Conservation (phyloP, 2,888 invertebrate genomes). For the Parnassius apollo region DNA sequence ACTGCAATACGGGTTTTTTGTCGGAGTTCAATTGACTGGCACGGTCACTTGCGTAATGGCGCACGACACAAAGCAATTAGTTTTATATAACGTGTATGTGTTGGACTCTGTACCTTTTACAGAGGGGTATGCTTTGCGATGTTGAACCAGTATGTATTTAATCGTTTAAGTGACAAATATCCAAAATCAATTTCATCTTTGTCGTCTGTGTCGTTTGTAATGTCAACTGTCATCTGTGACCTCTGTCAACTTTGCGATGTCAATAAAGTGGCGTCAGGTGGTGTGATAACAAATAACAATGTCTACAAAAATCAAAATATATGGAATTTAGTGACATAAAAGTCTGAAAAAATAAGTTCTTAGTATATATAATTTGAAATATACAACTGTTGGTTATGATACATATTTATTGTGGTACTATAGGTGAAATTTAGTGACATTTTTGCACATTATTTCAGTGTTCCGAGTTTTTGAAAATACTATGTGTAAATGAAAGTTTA, state of each 20-base stretch:
- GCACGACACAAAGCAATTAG: too few relatives aligned
- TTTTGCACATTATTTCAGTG: slow-evolving; percentile 10
- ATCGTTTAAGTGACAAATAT: too few relatives aligned
- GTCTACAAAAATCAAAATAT: slow-evolving; percentile 28
- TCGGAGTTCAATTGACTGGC: too few relatives aligned
- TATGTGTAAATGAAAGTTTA: too few relatives aligned
- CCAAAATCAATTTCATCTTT: neutral
- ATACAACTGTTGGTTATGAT: slow-evolving; percentile 22
- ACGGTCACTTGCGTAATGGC: too few relatives aligned
- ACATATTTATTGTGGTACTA: slow-evolving; percentile 2
- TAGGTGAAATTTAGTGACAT: slow-evolving; percentile 8
- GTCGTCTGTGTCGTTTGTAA: slow-evolving; percentile 1
- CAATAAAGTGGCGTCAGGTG: slow-evolving; percentile 24
- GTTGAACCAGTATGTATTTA: too few relatives aligned
- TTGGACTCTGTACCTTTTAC: too few relatives aligned
- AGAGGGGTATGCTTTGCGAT: too few relatives aligned
- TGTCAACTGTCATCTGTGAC: slow-evolving; percentile 27
- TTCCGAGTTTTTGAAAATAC: slow-evolving; percentile 2
- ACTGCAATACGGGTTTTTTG: too few relatives aligned
- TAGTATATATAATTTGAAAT: slow-evolving; percentile 15
- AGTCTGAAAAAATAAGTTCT: slow-evolving; percentile 11
- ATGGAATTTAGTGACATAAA: slow-evolving; percentile 21
- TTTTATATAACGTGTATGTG: too few relatives aligned
- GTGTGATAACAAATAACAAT: slow-evolving; percentile 32
- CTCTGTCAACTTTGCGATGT: too few relatives aligned